Percentiles rank a stretch among this genome's conserved stretches.
These are phyloP conservation scores for Eudemis profundana DNA, from an alignment of 2,888 invertebrate genomes.

Conservation along the genomic window DNA sequence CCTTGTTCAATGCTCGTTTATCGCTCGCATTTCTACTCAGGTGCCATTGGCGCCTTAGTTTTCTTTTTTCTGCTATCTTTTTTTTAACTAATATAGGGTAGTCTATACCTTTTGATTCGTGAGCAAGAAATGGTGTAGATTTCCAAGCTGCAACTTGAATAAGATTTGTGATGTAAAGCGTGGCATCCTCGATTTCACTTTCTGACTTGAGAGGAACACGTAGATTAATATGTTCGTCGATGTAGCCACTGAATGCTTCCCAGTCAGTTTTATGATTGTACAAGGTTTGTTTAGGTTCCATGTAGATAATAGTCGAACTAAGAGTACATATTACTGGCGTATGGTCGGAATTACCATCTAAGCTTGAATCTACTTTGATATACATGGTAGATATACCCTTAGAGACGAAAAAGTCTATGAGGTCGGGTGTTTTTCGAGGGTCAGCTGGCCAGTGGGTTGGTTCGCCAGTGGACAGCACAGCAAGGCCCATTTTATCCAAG, in stretches of 20 bases:
- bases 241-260: not conserved
- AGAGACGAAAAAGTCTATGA: slow-evolving; percentile 28
- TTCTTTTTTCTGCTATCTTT: slow-evolving; percentile 32
- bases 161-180: not conserved
- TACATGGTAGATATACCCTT: slow-evolving; percentile 15
- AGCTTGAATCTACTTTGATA: not conserved
- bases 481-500: not conserved
- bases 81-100: not conserved
- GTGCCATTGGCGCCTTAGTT: slow-evolving; percentile 33
- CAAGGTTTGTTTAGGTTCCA: not conserved
- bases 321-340: slow-evolving; percentile 20
- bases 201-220: not conserved
- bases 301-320: not conserved
- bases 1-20: slow-evolving; percentile 27
- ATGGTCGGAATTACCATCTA: slow-evolving; percentile 24
- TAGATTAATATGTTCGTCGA: not conserved
- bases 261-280: not conserved
- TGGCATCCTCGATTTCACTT: not conserved
- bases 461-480: slow-evolving; percentile 7
- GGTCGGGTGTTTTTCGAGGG: slow-evolving; percentile 25
- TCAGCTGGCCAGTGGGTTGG: slow-evolving; percentile 35
- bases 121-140: no score
- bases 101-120: no score
- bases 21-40: slow-evolving; percentile 28
- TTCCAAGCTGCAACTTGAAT: slow-evolving; percentile 31